Conservation (phyloP, 1,140 invertebrate genomes). For the Brachionus angularis region DNA sequence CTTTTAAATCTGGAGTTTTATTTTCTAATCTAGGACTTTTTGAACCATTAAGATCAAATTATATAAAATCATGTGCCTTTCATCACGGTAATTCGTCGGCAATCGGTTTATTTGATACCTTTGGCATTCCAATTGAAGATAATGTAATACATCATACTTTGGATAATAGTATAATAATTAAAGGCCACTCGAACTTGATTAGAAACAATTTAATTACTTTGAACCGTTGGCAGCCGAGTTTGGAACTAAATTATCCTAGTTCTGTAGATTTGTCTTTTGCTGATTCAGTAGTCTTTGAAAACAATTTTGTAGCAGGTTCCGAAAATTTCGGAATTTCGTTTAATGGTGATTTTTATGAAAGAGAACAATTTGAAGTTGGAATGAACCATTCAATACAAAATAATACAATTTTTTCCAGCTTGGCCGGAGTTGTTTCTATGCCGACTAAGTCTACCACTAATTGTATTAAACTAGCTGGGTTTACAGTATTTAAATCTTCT, state of each 20-base stretch:
- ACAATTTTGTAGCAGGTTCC: conserved; percentile 49
- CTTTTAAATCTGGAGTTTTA: background rate
- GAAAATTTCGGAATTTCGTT: conserved; percentile 48
- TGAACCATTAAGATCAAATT: conserved; percentile 44
- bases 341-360: conserved; percentile 45
- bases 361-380: background rate
- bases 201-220: conserved; percentile 49
- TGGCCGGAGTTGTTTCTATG: background rate
- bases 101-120: conserved; percentile 10
- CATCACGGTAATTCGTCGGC: conserved; percentile 17
- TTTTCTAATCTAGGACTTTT: conserved; percentile 31
- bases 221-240: conserved; percentile 44
- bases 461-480: conserved; percentile 1
- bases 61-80: conserved; percentile 16
- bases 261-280: conserved; percentile 48
- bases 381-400: conserved; percentile 44
- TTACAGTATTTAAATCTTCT: conserved; percentile 19
- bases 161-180: conserved; percentile 30
- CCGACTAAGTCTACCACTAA: conserved; percentile 25
- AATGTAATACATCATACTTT: conserved; percentile 39
- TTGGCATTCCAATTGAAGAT: conserved; percentile 21
- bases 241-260: conserved; percentile 47
- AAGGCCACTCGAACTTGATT: conserved; percentile 44
- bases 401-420: conserved; percentile 46
- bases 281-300: conserved; percentile 45